These are phyloP conservation scores for Boloria selene DNA, from an alignment of 2,888 invertebrate genomes.

Conservation along the genomic window DNA sequence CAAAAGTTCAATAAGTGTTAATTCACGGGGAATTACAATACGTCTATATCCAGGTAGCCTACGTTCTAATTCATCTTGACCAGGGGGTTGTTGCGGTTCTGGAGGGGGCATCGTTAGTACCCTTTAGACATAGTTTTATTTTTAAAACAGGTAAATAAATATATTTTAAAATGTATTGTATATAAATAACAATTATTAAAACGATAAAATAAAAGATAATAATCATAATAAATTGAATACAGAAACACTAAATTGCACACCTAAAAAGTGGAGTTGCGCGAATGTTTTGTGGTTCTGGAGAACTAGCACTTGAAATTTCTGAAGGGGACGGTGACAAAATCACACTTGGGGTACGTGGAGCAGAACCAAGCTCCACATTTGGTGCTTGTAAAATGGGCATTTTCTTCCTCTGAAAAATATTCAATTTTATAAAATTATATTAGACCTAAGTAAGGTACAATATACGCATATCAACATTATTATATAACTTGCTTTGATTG, in stretches of 20 bases:
- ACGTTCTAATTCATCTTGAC: slow-evolving; percentile 74
- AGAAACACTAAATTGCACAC: slow-evolving; percentile 42
- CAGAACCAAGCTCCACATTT: slow-evolving; percentile 66
- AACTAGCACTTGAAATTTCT: slow-evolving; percentile 73
- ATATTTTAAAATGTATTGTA: neutral
- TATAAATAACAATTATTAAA: too few species aligned
- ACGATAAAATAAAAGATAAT: neutral
- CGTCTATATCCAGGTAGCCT: slow-evolving; percentile 79
- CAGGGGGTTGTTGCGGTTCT: slow-evolving; percentile 71
- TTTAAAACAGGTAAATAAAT: too few species aligned
- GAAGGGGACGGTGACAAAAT: slow-evolving; percentile 68
- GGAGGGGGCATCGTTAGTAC: slow-evolving; percentile 73
- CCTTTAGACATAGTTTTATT: slow-evolving; percentile 45
- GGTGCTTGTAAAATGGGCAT: slow-evolving; percentile 73
- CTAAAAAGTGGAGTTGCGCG: slow-evolving; percentile 70
- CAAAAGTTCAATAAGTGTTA: slow-evolving; percentile 82
- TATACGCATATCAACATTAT: neutral
- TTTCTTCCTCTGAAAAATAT: slow-evolving; percentile 23
- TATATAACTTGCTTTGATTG: neutral
- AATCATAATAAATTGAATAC: neutral
- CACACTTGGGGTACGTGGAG: slow-evolving; percentile 61
- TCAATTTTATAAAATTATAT: neutral
- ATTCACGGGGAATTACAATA: slow-evolving; percentile 80
- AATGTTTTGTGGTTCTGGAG: slow-evolving; percentile 65
- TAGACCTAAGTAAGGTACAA: neutral